Base-by-base conservation (phyloP, 2,797 vertebrate genomes). In the Echeneis naucrates region DNA sequence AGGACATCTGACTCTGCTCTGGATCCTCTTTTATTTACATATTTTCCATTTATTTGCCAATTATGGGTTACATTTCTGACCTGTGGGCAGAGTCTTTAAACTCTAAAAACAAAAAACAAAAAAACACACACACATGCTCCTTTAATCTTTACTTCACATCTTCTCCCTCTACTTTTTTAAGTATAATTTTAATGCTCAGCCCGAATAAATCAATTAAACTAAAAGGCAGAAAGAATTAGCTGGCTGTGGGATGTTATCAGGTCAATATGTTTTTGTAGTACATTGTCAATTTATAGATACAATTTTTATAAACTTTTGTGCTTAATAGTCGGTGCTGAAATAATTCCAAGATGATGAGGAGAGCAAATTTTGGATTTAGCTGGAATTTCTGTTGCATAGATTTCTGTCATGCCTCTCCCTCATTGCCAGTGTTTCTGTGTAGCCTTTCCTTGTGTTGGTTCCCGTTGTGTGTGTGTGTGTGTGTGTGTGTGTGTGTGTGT, bases 1-100 rank as follows among this genome's bases (percentile, higher is more conserved):
- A 75, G 78, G 60, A 61, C 61, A 61, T 35, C 42, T 13, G 47
- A 27, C 57, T 75, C 57, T 40, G 30, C 59, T 60, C 27, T 48
- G 57, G 69, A 73, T 73, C 63, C 27, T 23, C 61, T 71, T 19
- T 6, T 5, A 89, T 87, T 88, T 83, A 66, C 83, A 88, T 88
- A 85, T 82, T 87, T 84, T 38, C 59, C 75, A 68, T 89, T 85
- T 87, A 83, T 81, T 81, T 88, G 58, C 44, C 66, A 77, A 62
- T 80, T 76, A 72, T 38, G 50, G 42, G 56, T 53, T 57, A 61
- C 35, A 32, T 23, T 75, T 45, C 52, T 82, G 75, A 86, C 81
- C 80, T 81, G 40, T 65, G 67, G 80, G 80, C 48, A 79, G 70
- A 62, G 30, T 58, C 70, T 77, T 40, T 40, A 40, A 40, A 40